Evolutionary conservation across 1,140 invertebrate genomes (phyloP).

Genomic region (Pygmarrhopalites habei): DNA sequence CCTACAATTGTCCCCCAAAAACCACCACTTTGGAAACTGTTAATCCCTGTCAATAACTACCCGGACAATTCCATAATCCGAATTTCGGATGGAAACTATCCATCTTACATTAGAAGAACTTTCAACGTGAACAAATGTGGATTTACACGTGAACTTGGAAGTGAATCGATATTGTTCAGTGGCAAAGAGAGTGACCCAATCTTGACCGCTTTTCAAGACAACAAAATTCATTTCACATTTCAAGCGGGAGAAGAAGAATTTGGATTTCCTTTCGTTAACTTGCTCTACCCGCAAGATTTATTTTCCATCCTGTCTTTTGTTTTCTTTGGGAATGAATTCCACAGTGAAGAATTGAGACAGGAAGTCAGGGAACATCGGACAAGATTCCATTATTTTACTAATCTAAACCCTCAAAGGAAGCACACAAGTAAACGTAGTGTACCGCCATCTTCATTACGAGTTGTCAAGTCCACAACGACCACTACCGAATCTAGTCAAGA

Average conservation of each 20-base stretch:
- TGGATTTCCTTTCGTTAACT: not conserved
- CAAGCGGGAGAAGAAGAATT: not conserved
- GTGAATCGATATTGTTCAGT: not conserved
- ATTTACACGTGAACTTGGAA: not conserved
- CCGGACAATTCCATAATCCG: too few relatives aligned
- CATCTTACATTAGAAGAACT: not conserved
- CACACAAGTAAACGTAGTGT: not conserved
- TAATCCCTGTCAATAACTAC: not conserved
- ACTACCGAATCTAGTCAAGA: not conserved
- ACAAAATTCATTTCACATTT: not conserved
- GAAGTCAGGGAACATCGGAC: not conserved
- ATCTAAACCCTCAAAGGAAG: not conserved
- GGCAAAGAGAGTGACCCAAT: not conserved
- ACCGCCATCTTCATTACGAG: not conserved
- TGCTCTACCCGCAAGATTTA: not conserved
- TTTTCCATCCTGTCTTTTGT: not conserved
- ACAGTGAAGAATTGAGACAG: not conserved
- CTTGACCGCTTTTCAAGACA: not conserved
- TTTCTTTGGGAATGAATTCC: slow-evolving; percentile 5
- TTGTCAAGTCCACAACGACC: not conserved
- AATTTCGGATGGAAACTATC: slow-evolving; percentile 1
- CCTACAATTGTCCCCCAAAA: too few relatives aligned
- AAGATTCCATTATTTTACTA: not conserved
- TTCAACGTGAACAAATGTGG: not conserved
- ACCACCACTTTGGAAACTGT: not conserved